Evolutionary conservation across 37 sponge, comb jelly and placozoan genomes (phyloP), one percentile per base, ranked within the genome.

Genomic region (Tethya wilhelma): DNA sequence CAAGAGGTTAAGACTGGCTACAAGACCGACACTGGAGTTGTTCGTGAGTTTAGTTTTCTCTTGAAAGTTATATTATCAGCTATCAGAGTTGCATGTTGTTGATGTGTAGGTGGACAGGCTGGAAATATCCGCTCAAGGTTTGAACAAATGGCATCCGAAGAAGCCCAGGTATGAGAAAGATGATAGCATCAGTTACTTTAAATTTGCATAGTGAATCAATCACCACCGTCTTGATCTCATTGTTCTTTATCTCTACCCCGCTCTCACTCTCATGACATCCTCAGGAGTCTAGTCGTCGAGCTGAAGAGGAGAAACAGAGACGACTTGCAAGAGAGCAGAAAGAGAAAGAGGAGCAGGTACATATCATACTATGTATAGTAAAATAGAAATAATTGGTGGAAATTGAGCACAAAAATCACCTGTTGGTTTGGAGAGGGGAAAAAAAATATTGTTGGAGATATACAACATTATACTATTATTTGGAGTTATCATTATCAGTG

Each of bases 111-210:
- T 17, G 91, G 87, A 17, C 87, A 86, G 26, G 64, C 94, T 69
- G 87, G 91, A 17, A 87, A 64, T 49, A 84, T 94, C 30, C 70
- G 88, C 1, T 73, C 83, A 17, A 71, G 77, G 64, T 94, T 94
- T 83, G 94, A 94, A 34, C 80, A 88, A 30, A 90, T 94, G 87
- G 91, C 84, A 2, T 77, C 44, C 39, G 40, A 81, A 45, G 88
- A 87, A 32, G 57, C 40, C 30, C 91, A 94, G 70, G 94, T 84
- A 19, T 38, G 28, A 36, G 37, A 2, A n/a, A n/a, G n/a, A n/a
- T n/a, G n/a, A n/a, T n/a, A n/a, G n/a, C n/a, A n/a, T n/a, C n/a
- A n/a, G n/a, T n/a, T 45, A 34, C 4, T 4, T 62, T 59, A 2
- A 29, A 29, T 38, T 7, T 34, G 19, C 2, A 3, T 2, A 19